phyloP scores from a whole-genome alignment of 2,113 vertebrate genomes.

The Meleagris gallopavo region DNA sequence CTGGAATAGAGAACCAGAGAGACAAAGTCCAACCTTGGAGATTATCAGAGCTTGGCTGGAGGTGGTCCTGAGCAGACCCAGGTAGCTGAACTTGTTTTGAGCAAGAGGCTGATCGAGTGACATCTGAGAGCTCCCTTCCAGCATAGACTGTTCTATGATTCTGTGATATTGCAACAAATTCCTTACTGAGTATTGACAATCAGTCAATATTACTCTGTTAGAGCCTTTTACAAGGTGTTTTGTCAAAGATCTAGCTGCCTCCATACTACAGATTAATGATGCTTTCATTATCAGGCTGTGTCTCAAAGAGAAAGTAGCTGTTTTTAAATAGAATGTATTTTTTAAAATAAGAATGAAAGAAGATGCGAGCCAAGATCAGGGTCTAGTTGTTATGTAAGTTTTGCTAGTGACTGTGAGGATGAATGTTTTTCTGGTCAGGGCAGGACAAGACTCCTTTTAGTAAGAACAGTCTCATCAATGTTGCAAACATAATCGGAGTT shows the following conservation, averaged over 20 bases:
- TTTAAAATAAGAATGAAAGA: not conserved
- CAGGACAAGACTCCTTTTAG: not conserved
- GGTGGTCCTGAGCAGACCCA: not conserved
- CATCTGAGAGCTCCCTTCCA: slow-evolving; percentile 7
- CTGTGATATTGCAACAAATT: slow-evolving; percentile 65
- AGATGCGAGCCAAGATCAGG: not conserved
- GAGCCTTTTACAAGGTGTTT: slow-evolving; percentile 75
- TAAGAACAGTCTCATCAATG: not conserved
- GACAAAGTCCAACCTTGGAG: not conserved
- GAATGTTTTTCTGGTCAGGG: not conserved
- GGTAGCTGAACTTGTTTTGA: not conserved
- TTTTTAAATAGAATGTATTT: slow-evolving; percentile 38
- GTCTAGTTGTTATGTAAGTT: not conserved
- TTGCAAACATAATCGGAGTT: slow-evolving; percentile 1
- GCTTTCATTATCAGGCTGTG: slow-evolving; percentile 72
- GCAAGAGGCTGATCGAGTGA: not conserved
- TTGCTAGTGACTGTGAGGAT: not conserved
- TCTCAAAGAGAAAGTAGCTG: slow-evolving; percentile 23
- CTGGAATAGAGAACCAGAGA: not conserved
- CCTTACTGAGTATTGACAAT: slow-evolving; percentile 69
- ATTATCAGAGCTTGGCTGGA: not conserved
- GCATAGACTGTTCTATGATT: slow-evolving; percentile 37
- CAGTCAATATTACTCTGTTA: slow-evolving; percentile 80
- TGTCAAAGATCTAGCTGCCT: slow-evolving; percentile 78
- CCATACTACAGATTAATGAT: slow-evolving; percentile 72